Conservation (phyloP, 2,797 vertebrate species). For the Rhynchonycteris naso region DNA sequence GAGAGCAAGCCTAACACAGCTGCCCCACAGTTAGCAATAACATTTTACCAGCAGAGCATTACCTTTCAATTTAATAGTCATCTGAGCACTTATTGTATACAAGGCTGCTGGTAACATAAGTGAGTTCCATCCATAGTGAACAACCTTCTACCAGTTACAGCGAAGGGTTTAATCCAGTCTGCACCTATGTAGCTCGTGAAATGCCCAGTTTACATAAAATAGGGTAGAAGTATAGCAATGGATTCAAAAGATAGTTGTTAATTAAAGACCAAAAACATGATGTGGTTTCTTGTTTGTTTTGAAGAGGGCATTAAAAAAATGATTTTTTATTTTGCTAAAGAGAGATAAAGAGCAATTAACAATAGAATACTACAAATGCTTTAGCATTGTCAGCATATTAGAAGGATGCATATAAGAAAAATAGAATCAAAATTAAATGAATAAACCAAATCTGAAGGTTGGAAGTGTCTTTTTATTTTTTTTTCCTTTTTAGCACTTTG, state of each 20-base stretch:
- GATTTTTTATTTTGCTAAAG: neutral
- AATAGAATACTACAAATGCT: neutral
- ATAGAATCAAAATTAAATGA: constrained; percentile 6
- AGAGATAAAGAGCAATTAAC: neutral
- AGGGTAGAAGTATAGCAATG: neutral
- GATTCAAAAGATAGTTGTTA: neutral
- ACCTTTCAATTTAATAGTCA: neutral
- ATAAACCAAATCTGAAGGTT: neutral
- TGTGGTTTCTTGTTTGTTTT: neutral
- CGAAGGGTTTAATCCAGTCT: neutral
- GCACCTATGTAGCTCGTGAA: neutral
- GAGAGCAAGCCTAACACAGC: too few relatives aligned
- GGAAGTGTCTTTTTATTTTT: neutral
- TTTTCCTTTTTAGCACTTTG: neutral
- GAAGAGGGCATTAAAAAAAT: neutral
- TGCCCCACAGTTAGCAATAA: neutral
- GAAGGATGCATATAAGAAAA: neutral
- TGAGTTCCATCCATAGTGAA: neutral
- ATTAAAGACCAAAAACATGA: neutral
- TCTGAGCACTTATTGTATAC: neutral
- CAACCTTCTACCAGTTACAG: neutral
- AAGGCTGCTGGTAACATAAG: neutral
- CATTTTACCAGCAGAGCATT: neutral
- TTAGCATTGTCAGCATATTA: neutral
- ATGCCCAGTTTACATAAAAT: neutral